Base-by-base conservation (phyloP, 2,113 vertebrate species). In the Bos indicus region DNA sequence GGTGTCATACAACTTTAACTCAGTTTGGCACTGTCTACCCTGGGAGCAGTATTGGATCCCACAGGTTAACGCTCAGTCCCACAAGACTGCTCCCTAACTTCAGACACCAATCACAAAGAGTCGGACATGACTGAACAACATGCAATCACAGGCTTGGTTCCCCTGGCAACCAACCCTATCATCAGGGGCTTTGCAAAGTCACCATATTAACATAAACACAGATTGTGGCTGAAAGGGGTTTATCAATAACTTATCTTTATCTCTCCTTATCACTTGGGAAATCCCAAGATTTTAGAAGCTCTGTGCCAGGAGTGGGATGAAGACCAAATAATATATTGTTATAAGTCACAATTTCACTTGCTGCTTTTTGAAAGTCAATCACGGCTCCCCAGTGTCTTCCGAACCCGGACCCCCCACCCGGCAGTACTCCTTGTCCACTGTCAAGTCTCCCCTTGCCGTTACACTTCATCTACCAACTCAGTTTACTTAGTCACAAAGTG, bases 241-340 rank as follows among this genome's bases (percentile, higher is more conserved):
- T 52, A 11, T 90, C 40, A 60, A 17, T 84, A 60, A 90, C 19
- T 40, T 40, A 84, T 10, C 2, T 60, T 90, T 74, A 74, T 74
- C 43, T 8, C 57, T 88, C 25, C 51, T 59, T 84, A 90, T 71
- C 62, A 74, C 52, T 51, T 19, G 62, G 43, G 62, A 95, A 90
- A 84, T 95, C 57, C 93, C 87, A 90, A 95, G 78, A 33, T 90
- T 83, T 84, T 74, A 59, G 78, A 80, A 90, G 52, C 52, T 84
- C 62, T 92, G 60, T 60, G 54, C 59, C 77, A 71, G 86, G 86
- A 85, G 52, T 77, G 62, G n/a, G n/a, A 60, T 25, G 46, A 90
- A 90, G 33, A 77, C n/a, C n/a, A 85, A 95, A 84, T 59, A 51
- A 51, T 40, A 6, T 74, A 74, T 84, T 77, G 54, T 46, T 23